Evolutionary conservation across 2,797 vertebrate genomes (phyloP), one percentile per base, ranked within the genome.

Genomic region (Aeoliscus strigatus): DNA sequence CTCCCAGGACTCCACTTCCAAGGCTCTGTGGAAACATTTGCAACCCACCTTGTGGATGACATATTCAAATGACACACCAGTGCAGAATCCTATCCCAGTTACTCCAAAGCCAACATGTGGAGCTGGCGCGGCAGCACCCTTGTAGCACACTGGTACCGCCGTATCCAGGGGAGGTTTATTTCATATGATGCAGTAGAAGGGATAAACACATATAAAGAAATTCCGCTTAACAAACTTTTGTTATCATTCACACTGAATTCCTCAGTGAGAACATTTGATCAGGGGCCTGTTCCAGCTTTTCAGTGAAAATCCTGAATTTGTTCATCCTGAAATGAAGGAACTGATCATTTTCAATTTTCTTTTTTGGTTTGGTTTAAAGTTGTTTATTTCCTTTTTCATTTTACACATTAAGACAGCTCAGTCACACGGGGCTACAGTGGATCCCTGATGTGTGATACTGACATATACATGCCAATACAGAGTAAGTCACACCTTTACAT

Each of bases 151-250:
- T 35, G 41, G 5, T 17, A 39, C 71, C 74, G 69, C 61, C 45
- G 58, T 74, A 73, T 78, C 75, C 14, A 16, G 40, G 75, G 76
- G 54, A 53, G 36, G 46, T 67, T 80, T 77, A 79, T 74, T 79
- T 60, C 70, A 73, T 77, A 68, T 62, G 48, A 77, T 44, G 46
- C 39, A 44, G 42, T 66, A 62, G 59, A 51, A 35, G 53, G 61
- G 66, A 70, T 56, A 69, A 79, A 78, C 46, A 73, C 66, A 70
- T 52, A 65, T n/a, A 71, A 75, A 69, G 59, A 60, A 79, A 66
- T 44, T 50, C 27, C 25, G 48, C 59, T 40, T 27, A 53, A 41
- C 38, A 59, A 52, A 37, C 36, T 64, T 71, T 70, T 36, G 60
- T 61, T 77, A 58, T 51, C 39, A 14, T 38, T 71, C 50, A 11